Conservation (phyloP, 2,888 invertebrate genomes). For the Suillia variegata region DNA sequence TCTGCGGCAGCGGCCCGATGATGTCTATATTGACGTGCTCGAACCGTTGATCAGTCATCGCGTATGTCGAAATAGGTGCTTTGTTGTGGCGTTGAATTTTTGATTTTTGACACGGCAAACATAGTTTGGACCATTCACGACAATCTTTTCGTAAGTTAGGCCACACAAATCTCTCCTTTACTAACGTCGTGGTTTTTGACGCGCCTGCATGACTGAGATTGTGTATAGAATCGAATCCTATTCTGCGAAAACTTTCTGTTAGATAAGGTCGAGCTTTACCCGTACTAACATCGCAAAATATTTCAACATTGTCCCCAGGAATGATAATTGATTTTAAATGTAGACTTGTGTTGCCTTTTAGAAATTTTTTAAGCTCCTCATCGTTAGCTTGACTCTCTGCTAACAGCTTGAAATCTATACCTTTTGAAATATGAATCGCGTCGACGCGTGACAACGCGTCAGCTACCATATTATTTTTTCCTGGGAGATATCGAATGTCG, state of each 20-base stretch:
- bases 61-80: constrained; percentile 50
- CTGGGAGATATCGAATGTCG: constrained; percentile 22
- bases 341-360: neutral
- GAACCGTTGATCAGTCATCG: constrained; percentile 32
- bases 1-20: constrained; percentile 55
- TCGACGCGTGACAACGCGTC: neutral
- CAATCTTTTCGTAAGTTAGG: constrained; percentile 8
- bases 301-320: neutral
- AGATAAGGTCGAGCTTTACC: constrained; percentile 8
- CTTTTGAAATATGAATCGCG: neutral
- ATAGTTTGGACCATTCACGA: constrained; percentile 9
- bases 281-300: constrained; percentile 7
- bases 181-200: neutral
- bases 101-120: constrained; percentile 15
- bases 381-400: neutral
- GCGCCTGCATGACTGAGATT: constrained; percentile 8
- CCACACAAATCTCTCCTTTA: constrained; percentile 1
- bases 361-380: neutral
- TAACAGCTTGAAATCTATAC: neutral
- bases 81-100: constrained; percentile 14
- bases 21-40: constrained; percentile 46
- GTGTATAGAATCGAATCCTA: constrained; percentile 14
- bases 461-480: constrained; percentile 14
- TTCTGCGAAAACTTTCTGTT: constrained; percentile 12
- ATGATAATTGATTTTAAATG: constrained; percentile 12